Evolutionary conservation across 2,797 vertebrate genomes (phyloP).

Genomic region (Hybognathus amarus): DNA sequence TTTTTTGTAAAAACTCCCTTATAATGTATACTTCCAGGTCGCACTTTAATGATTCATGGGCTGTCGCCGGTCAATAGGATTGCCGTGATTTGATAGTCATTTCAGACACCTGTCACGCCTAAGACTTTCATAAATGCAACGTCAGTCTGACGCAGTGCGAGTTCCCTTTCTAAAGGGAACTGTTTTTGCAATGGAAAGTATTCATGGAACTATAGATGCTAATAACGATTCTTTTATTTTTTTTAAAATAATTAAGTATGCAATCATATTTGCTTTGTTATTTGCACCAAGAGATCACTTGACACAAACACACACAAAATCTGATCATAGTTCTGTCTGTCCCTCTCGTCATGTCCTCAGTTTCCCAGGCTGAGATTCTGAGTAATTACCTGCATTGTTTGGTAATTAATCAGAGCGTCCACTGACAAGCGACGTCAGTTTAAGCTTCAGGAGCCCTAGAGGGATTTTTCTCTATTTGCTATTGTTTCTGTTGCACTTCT

Average conservation of each 20-base stretch:
- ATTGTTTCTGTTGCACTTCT: slow-evolving; percentile 3
- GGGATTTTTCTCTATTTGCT: not conserved
- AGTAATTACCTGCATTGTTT: slow-evolving; percentile 51
- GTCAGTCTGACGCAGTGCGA: no score
- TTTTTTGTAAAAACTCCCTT: no score
- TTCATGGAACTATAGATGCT: not conserved
- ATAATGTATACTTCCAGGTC: no score
- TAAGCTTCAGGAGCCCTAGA: slow-evolving; percentile 10
- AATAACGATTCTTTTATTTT: not conserved
- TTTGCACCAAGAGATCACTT: not conserved
- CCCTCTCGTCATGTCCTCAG: slow-evolving; percentile 25
- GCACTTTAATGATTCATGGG: no score
- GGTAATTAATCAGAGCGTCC: slow-evolving; percentile 49
- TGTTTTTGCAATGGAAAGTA: not conserved
- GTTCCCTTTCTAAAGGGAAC: no score
- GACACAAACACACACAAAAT: not conserved
- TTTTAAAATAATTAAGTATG: not conserved
- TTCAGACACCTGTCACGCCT: no score
- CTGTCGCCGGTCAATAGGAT: no score
- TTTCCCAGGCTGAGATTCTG: slow-evolving; percentile 32
- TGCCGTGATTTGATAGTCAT: no score
- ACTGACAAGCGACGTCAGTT: slow-evolving; percentile 31
- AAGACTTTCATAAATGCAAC: no score
- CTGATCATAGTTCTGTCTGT: slow-evolving; percentile 35
- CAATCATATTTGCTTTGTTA: not conserved